phyloP scores from a whole-genome alignment of 2,888 invertebrate species.

The Aelia acuminata region DNA sequence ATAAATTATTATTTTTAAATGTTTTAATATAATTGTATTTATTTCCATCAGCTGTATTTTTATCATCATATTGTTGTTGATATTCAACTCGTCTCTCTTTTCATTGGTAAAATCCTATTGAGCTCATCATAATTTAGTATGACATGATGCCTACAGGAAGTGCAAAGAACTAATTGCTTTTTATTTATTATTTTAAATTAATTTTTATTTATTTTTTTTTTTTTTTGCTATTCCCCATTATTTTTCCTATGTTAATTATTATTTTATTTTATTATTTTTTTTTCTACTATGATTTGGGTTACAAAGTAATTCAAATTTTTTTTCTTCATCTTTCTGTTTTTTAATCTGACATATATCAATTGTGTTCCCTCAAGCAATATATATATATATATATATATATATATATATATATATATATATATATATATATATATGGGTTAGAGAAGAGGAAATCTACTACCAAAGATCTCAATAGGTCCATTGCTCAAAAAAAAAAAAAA shows the following conservation, averaged over 20 bases:
- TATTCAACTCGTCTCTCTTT: neutral
- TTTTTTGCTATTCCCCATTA: neutral
- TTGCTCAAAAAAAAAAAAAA: no score
- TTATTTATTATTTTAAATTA: neutral
- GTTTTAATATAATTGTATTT: neutral
- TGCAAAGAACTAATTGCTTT: neutral
- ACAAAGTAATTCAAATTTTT: neutral
- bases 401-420: no score
- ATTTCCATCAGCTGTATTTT: neutral
- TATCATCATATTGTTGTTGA: neutral
- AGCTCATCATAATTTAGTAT: neutral
- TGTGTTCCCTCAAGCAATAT: no score
- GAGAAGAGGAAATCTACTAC: no score
- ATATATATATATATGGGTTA: no score
- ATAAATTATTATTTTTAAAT: no score
- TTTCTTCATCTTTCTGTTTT: no score
- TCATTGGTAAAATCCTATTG: neutral
- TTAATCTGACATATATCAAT: no score
- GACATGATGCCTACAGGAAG: neutral
- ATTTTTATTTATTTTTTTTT: neutral
- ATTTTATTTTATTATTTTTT: conserved; percentile 3
- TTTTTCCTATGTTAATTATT: conserved; percentile 4
- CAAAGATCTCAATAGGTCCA: no score
- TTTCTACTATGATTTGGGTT: neutral
- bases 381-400: no score